Evolutionary conservation across 2,888 invertebrate genomes (phyloP).

Genomic region (Terebella lapidaria): DNA sequence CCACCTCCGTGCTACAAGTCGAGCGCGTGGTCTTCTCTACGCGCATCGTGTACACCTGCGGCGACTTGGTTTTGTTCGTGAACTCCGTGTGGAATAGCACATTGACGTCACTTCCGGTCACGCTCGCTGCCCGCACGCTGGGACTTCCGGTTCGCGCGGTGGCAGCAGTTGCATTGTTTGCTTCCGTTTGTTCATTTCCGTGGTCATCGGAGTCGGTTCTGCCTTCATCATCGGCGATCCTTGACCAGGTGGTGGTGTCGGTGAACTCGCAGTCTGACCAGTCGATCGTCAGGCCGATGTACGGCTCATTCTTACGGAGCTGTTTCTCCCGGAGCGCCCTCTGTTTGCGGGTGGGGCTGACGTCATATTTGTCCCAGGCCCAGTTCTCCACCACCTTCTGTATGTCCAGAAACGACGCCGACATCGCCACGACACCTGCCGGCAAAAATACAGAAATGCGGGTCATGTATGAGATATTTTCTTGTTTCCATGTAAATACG

Average conservation of each 20-base stretch:
- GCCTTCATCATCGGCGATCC: slow-evolving; percentile 9
- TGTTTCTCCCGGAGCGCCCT: slow-evolving; percentile 14
- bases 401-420: slow-evolving; percentile 13
- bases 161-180: background rate
- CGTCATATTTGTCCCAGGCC: slow-evolving; percentile 20
- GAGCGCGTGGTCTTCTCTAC: slow-evolving; percentile 29
- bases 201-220: no score
- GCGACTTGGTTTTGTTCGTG: slow-evolving; percentile 26
- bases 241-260: slow-evolving; percentile 21
- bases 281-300: slow-evolving; percentile 19
- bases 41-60: slow-evolving; percentile 29
- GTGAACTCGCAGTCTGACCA: slow-evolving; percentile 22
- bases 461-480: no score
- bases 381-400: slow-evolving; percentile 22
- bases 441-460: no score
- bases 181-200: background rate
- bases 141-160: background rate
- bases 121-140: background rate
- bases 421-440: no score
- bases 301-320: slow-evolving; percentile 12
- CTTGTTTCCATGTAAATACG: no score
- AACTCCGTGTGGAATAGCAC: slow-evolving; percentile 31
- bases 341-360: slow-evolving; percentile 20
- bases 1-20: slow-evolving; percentile 22
- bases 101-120: slow-evolving; percentile 4